phyloP scores from a whole-genome alignment of 1,140 invertebrate species.

The Apis dorsata region DNA sequence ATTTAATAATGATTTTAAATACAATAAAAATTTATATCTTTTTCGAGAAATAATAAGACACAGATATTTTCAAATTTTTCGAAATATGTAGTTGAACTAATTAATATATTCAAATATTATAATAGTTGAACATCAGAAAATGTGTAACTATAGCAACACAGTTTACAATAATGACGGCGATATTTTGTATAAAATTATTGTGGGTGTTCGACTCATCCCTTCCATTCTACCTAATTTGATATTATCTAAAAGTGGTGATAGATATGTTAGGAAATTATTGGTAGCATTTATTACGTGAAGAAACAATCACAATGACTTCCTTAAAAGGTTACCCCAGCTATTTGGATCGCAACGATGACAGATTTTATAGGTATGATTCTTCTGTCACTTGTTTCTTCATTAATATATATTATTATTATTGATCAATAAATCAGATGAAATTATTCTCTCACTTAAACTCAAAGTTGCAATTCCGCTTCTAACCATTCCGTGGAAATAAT shows the following conservation, averaged over 20 bases:
- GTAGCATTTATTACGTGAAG: neutral
- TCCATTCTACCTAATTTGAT: neutral
- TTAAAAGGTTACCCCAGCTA: conserved; percentile 40
- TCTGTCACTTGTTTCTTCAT: neutral
- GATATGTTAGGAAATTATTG: neutral
- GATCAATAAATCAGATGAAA: no score
- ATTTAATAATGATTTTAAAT: neutral
- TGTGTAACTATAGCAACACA: neutral
- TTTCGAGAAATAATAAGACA: no score
- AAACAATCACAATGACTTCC: conserved; percentile 10
- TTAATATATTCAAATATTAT: neutral
- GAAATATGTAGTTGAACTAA: neutral
- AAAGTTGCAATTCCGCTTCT: no score
- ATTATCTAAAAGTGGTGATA: neutral
- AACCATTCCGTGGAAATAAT: no score
- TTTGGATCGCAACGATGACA: conserved; percentile 57
- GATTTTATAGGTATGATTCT: conserved; percentile 59
- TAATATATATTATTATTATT: neutral
- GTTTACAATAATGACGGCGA: conserved; percentile 25
- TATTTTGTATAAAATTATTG: conserved; percentile 34
- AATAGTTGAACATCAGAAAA: conserved; percentile 6
- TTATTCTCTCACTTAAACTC: no score
- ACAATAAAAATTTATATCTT: no score
- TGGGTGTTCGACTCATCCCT: neutral
- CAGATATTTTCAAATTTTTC: neutral